These are phyloP conservation scores for Pogoniulus pusillus DNA, from an alignment of 2,797 vertebrate genomes.

Conservation along the genomic window DNA sequence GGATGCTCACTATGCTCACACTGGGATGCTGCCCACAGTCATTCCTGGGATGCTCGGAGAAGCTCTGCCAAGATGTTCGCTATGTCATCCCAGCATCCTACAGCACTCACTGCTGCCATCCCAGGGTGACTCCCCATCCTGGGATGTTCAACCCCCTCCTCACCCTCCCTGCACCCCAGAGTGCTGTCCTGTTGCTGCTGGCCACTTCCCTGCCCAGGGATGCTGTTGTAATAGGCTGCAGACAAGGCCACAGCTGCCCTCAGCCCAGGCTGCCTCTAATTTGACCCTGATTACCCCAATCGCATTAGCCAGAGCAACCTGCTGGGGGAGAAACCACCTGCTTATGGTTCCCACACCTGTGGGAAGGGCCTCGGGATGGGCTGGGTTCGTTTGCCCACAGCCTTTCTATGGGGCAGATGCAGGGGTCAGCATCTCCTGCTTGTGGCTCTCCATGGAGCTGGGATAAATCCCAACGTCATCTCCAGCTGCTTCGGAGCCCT, in stretches of 20 bases:
- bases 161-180: fast-evolving
- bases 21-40: neutral
- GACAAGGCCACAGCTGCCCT: neutral
- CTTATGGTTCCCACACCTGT: fast-evolving
- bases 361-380: neutral
- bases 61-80: too few species aligned
- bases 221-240: fast-evolving
- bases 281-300: neutral
- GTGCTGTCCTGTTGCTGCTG: neutral
- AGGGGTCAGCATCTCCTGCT: fast-evolving
- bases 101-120: too few species aligned
- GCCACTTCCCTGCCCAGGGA: too few species aligned
- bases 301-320: neutral
- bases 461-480: fast-evolving
- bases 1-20: too few species aligned
- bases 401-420: fast-evolving
- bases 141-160: neutral
- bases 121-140: too few species aligned
- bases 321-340: neutral
- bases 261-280: neutral
- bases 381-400: fast-evolving
- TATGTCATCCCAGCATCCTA: too few species aligned
- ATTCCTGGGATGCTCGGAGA: too few species aligned
- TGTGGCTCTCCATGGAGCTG: fast-evolving
- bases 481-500: fast-evolving